Base-by-base conservation (phyloP, 1,140 invertebrate genomes). In the Nilaparvata lugens region DNA sequence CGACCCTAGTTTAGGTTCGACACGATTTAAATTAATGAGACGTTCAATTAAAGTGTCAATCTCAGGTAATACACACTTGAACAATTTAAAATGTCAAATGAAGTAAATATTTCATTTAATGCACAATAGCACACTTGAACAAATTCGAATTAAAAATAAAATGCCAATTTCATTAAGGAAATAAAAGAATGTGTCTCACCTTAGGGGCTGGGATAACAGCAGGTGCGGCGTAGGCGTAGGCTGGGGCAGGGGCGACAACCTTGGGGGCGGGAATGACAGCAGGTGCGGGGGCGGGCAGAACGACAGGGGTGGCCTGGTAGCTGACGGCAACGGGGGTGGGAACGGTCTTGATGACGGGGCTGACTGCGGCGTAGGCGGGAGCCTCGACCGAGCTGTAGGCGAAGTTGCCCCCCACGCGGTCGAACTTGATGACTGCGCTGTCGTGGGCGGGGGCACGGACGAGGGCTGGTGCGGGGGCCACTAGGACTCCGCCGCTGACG, bases 381-480 rank as follows among this genome's bases (percentile, higher is more conserved):
- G 72, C 74, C 67, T 81, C 78, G 58, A 75, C 70, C 56, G 75
- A 72, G 59, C 73, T 75, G 72, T 81, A 81, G 31, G 79, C 77
- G 68, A 81, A 81, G 74, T 79, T 80, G 54, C 78, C 69, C 43
- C 78, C 78, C 21, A 80, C 62, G 5, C 78, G 68, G 65, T 80
- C 76, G 21, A 71, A 75, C 62, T 76, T 70, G 68, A 81, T 76
- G 64, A 78, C 70, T 55, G 79, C 79, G 52, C 73, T 76, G 70
- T 81, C 79, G 59, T 75, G 70, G 61, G 68, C 66, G 7, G 79
- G 79, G 6, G 75, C 72, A 38, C 79, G 71, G 42, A 76, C 66
- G 7, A 78, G 56, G 19, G 73, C 65, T 16, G 59, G 35, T 7
- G 52, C 56, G 5, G 56, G 35, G 38, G 40, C 28, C 14, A 38